Base-by-base conservation (phyloP, 2,888 invertebrate genomes). In the Cabera pusaria region DNA sequence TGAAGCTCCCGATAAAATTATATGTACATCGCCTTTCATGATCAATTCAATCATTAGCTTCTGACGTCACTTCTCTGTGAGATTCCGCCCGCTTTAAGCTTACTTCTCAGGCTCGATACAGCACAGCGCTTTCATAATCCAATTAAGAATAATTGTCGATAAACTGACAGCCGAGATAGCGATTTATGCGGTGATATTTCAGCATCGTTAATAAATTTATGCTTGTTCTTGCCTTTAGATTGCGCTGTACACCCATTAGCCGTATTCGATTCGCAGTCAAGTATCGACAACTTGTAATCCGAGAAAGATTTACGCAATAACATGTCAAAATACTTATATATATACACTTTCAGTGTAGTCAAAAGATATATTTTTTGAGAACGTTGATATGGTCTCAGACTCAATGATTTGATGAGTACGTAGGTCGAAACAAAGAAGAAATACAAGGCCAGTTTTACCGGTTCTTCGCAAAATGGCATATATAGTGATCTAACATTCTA, bases 91-190 rank as follows among this genome's bases (percentile, higher is more conserved):
- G 60, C 68, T 62, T 6, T 2, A 42, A 46, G 52, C 62, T 68
- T 54, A 32, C 48, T 35, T 19, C 31, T 6, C 2, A 27, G 26
- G 51, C 64, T 42, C 46, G 48, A 41, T 38, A 47, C 64, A 60
- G 68, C 70, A 72, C 66, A 74, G 71, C 73, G 80, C 83, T 85
- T 84, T 86, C 85, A 83, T 88, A 88, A 87, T 87, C 88, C 87
- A 88, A 88, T 87, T 88, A 88, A 83, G 85, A 84, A 83, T 87
- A 87, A 87, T 87, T 83, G 85, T 86, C 87, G 86, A 82, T 86
- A 85, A 87, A 86, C 80, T 85, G 87, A 86, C 87, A 80, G 84
- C 67, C 71, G 58, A 71, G 75, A 81, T 84, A 75, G 76, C 83
- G 82, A 88, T 88, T 87, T 87, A 88, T 86, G 87, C 66, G 79